phyloP scores from a whole-genome alignment of 2,888 invertebrate species.

The Doris montereyensis region DNA sequence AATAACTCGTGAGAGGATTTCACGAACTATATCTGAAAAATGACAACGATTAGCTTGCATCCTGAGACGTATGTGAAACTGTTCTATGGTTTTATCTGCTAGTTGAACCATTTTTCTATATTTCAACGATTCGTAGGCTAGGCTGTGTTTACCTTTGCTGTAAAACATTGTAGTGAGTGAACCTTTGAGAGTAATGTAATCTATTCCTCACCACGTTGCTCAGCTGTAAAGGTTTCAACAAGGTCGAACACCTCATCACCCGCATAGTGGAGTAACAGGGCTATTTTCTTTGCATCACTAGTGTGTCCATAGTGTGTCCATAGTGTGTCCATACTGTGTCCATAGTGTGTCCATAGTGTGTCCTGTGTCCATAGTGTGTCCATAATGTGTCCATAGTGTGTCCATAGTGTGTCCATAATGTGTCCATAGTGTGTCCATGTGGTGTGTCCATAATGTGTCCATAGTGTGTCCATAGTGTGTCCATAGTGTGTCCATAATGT shows the following conservation, averaged over 20 bases:
- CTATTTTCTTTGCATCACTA: background rate
- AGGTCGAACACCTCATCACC: background rate
- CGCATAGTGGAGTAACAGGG: background rate
- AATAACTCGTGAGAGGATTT: background rate
- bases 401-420: no score
- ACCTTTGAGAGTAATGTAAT: background rate
- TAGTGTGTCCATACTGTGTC: no score
- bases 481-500: no score
- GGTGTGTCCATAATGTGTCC: no score
- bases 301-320: no score
- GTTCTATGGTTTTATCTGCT: background rate
- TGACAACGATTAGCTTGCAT: background rate
- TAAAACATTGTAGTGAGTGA: background rate
- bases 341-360: no score
- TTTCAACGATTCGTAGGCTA: background rate
- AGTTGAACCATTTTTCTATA: background rate
- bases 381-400: no score
- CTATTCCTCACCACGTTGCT: background rate
- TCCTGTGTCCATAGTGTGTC: no score
- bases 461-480: no score
- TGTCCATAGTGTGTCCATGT: no score
- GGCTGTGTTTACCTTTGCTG: background rate
- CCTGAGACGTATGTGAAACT: background rate
- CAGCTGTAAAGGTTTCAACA: background rate
- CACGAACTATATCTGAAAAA: background rate